A percentile compares a stretch with the other conserved stretches of the same genome.
Evolutionary conservation across 2,888 invertebrate genomes (phyloP).

Genomic region (Amiota communis): DNA sequence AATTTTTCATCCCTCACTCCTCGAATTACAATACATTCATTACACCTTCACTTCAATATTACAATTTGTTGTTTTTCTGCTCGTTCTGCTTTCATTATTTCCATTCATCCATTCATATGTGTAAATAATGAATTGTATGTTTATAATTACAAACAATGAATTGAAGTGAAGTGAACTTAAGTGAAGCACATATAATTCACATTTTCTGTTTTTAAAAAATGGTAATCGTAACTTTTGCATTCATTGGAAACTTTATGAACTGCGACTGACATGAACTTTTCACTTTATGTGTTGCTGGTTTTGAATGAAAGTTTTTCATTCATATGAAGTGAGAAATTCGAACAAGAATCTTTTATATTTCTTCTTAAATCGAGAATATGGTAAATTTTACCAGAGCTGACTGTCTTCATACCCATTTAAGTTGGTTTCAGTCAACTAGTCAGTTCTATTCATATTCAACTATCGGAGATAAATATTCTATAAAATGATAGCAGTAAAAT

Average conservation of each 20-base stretch:
- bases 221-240: slow-evolving; percentile 1
- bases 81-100: too few species aligned
- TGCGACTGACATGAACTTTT: slow-evolving; percentile 13
- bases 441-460: too few species aligned
- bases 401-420: too few species aligned
- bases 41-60: neutral
- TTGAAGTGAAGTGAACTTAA: neutral
- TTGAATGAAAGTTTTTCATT: neutral
- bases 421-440: too few species aligned
- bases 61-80: neutral
- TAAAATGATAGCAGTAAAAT: slow-evolving; percentile 14
- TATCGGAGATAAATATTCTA: too few species aligned
- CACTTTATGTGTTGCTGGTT: slow-evolving; percentile 26
- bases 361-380: too few species aligned
- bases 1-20: slow-evolving; percentile 1
- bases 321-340: too few species aligned
- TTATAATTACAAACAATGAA: slow-evolving; percentile 1
- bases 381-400: too few species aligned
- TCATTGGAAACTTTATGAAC: neutral
- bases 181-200: neutral
- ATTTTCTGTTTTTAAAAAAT: neutral
- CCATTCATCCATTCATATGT: neutral
- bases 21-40: neutral
- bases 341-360: too few species aligned
- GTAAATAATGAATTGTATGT: slow-evolving; percentile 13